Percentiles rank a stretch among this genome's conserved stretches.
Evolutionary conservation across 2,888 invertebrate genomes (phyloP).

Genomic region (Chymomyza procnemis): DNA sequence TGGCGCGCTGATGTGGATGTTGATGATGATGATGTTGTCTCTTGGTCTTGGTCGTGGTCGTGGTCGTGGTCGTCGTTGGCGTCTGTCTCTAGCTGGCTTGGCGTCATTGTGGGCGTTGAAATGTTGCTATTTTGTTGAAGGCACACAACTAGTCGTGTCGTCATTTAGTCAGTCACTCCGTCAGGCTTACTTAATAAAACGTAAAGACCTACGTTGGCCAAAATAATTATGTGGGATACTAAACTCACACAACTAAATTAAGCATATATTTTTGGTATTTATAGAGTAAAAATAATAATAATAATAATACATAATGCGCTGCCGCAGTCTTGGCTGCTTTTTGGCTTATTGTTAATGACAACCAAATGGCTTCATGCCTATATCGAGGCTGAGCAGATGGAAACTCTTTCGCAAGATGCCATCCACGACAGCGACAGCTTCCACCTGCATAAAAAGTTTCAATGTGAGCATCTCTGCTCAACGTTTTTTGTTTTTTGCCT

Average conservation of each 20-base stretch:
- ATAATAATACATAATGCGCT: constrained; percentile 38
- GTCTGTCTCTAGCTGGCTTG: constrained; percentile 36
- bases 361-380: constrained; percentile 55
- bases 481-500: not conserved
- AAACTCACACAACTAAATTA: constrained; percentile 60
- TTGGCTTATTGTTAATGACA: constrained; percentile 61
- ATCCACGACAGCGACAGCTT: constrained; percentile 46
- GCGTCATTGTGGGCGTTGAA: constrained; percentile 69
- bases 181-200: constrained; percentile 60
- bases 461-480: not conserved
- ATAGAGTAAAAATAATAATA: constrained; percentile 42
- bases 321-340: constrained; percentile 16
- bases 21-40: constrained; percentile 2
- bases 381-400: constrained; percentile 15
- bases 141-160: constrained; percentile 37
- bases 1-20: not conserved
- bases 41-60: not conserved
- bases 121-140: constrained; percentile 42
- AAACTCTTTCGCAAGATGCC: constrained; percentile 63
- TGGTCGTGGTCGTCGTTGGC: constrained; percentile 18
- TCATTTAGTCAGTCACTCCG: constrained; percentile 35
- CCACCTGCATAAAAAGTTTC: constrained; percentile 58
- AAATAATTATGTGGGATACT: constrained; percentile 73
- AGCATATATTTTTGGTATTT: constrained; percentile 72
- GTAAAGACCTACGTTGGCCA: not conserved